Conservation (phyloP, 2,113 vertebrate genomes). For the Speoplatyrhinus poulsoni region DNA sequence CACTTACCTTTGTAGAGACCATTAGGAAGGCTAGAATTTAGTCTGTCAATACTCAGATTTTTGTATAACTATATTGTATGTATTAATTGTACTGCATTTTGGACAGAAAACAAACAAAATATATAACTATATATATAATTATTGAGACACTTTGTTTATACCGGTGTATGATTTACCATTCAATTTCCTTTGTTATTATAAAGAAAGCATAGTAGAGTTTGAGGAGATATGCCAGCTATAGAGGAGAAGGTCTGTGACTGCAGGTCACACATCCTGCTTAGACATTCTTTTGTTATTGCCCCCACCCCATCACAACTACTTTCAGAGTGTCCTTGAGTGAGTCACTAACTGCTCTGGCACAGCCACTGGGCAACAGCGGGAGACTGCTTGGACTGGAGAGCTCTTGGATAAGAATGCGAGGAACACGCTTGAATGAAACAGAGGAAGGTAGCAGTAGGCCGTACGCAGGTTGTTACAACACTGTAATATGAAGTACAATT, state of each 20-base stretch:
- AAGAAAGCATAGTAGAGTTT: neutral
- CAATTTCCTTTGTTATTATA: too few relatives aligned
- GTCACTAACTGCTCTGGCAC: conserved; percentile 1
- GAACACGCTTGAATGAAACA: neutral
- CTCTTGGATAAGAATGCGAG: neutral
- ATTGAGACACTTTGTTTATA: too few relatives aligned
- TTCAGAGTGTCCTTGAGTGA: neutral
- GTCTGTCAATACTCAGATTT: too few relatives aligned
- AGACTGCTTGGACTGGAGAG: neutral
- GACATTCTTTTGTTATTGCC: neutral
- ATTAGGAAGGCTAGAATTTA: too few relatives aligned
- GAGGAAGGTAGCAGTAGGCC: neutral
- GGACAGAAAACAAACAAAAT: too few relatives aligned
- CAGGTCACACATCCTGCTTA: conserved; percentile 6
- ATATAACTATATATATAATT: too few relatives aligned
- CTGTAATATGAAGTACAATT: neutral
- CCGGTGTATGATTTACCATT: too few relatives aligned
- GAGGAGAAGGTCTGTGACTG: neutral
- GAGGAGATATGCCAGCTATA: neutral
- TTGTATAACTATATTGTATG: too few relatives aligned
- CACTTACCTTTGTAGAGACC: too few relatives aligned
- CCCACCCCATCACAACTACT: neutral
- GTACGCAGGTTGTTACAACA: too few relatives aligned
- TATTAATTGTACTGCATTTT: too few relatives aligned
- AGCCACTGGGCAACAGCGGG: neutral